Evolutionary conservation across 2,797 vertebrate genomes (phyloP), one percentile per base, ranked within the genome.

Genomic region (Anableps anableps): DNA sequence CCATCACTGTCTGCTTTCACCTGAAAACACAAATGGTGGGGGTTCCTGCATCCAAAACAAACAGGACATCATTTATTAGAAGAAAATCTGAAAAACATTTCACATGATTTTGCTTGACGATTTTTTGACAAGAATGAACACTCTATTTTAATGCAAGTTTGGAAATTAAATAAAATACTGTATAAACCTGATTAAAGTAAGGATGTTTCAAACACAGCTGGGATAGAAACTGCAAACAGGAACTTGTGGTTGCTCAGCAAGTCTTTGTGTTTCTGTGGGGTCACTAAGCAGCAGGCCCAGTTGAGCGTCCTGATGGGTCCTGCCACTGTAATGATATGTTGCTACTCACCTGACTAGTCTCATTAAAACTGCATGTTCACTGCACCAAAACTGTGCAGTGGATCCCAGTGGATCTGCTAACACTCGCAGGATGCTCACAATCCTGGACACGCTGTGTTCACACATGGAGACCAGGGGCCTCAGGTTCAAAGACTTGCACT

Each of bases 31-130:
- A 77, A 0, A 82, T 75, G 80, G 45, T 53, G 81, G 26, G 89
- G 85, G 76, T 88, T 41, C 88, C 88, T 93, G 83, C 95, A 93
- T 92, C 92, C 94, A 85, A 3, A 60, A 80, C 16, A 29, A 79
- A 73, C 13, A 55, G 0, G 76, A 36, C 0, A 34, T 14, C 21
- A 26, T 68, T 26, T 13, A 55, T 34, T 26, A 29, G 50, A 41
- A 38, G 26, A 29, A 1, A 60, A 60, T 10, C 23, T 10, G n/a
- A 74, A 1, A 16, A n/a, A 11, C 4, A 29, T 13, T 21, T 48
- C 2, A 34, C 2, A 48, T n/a, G 3, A 36, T 17, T 2, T 43
- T 31, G 14, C 6, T 47, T 21, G n/a, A n/a, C 6, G 3, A 17
- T 53, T 21, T 7, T 11, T 78, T 23, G 17, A 43, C 5, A 4